Evolutionary conservation across 1,140 invertebrate genomes (phyloP).

Genomic region (Drosophila dunni): DNA sequence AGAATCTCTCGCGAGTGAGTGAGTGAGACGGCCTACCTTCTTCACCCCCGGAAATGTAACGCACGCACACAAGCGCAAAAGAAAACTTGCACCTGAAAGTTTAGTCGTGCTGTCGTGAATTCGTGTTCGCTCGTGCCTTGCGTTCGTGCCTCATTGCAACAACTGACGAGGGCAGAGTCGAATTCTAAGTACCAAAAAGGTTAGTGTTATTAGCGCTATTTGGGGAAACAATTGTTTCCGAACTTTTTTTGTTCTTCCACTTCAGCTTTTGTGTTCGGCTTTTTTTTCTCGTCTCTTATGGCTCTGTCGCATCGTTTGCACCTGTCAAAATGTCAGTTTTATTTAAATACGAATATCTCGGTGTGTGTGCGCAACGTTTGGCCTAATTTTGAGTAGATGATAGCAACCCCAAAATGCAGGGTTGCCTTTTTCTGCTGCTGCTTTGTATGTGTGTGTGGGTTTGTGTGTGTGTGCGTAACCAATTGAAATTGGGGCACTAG

Average conservation of each 20-base stretch:
- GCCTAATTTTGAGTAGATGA: constrained; percentile 63
- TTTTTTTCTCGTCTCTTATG: neutral
- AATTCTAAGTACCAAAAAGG: constrained; percentile 62
- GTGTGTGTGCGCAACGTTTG: constrained; percentile 52
- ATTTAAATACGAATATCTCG: constrained; percentile 42
- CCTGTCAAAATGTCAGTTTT: constrained; percentile 66
- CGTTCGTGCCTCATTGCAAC: constrained; percentile 54
- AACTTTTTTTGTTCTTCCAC: neutral
- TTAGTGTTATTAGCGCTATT: constrained; percentile 64
- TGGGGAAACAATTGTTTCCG: constrained; percentile 27
- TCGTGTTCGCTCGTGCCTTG: constrained; percentile 39
- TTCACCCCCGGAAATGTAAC: constrained; percentile 81
- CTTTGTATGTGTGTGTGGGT: neutral
- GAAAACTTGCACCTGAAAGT: constrained; percentile 82
- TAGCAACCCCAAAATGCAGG: constrained; percentile 59
- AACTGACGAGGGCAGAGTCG: constrained; percentile 37
- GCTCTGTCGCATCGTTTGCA: constrained; percentile 45
- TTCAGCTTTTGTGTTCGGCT: constrained; percentile 1
- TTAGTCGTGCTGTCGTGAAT: constrained; percentile 47
- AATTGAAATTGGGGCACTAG: constrained; percentile 79
- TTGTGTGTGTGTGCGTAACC: constrained; percentile 65
- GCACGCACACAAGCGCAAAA: constrained; percentile 53
- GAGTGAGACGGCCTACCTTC: constrained; percentile 57
- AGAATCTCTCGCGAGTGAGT: constrained; percentile 50
- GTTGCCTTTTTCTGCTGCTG: constrained; percentile 59